Evolutionary conservation across 1,140 invertebrate species (phyloP).

Genomic region (Saccostrea glomerata): DNA sequence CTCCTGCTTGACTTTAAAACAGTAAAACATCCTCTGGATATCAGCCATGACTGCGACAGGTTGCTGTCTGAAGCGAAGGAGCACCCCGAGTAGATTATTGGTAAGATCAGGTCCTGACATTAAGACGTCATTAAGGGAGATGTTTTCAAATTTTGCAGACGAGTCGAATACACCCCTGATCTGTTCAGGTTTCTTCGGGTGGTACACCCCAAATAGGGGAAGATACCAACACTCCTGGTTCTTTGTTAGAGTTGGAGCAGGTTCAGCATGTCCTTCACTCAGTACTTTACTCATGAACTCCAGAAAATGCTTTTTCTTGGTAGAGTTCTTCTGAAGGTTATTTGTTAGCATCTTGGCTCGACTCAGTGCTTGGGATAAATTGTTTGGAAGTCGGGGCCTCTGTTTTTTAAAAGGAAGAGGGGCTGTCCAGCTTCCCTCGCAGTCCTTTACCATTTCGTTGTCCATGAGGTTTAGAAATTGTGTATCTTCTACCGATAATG

Average conservation of each 20-base stretch:
- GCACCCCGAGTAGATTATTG: too few species aligned
- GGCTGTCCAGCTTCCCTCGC: conserved; percentile 49
- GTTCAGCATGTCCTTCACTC: conserved; percentile 48
- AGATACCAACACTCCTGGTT: conserved; percentile 52
- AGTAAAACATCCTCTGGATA: too few species aligned
- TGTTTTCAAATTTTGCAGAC: too few species aligned
- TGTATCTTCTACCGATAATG: neutral
- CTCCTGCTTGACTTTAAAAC: too few species aligned
- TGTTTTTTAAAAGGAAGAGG: conserved; percentile 55
- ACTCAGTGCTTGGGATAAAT: conserved; percentile 33
- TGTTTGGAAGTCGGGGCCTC: conserved; percentile 50
- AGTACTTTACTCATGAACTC: conserved; percentile 50
- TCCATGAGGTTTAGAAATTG: neutral
- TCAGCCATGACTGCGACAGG: too few species aligned
- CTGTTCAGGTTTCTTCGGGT: too few species aligned
- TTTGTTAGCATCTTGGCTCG: conserved; percentile 41
- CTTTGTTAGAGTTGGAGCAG: conserved; percentile 41
- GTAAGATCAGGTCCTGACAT: too few species aligned
- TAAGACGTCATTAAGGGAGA: too few species aligned
- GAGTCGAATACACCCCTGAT: too few species aligned
- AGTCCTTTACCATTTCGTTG: neutral
- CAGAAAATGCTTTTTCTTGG: conserved; percentile 49
- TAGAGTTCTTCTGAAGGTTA: conserved; percentile 49
- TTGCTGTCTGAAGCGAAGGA: too few species aligned
- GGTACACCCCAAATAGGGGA: too few species aligned